phyloP scores from a whole-genome alignment of 2,113 vertebrate genomes.

The Thamnaconus septentrionalis region DNA sequence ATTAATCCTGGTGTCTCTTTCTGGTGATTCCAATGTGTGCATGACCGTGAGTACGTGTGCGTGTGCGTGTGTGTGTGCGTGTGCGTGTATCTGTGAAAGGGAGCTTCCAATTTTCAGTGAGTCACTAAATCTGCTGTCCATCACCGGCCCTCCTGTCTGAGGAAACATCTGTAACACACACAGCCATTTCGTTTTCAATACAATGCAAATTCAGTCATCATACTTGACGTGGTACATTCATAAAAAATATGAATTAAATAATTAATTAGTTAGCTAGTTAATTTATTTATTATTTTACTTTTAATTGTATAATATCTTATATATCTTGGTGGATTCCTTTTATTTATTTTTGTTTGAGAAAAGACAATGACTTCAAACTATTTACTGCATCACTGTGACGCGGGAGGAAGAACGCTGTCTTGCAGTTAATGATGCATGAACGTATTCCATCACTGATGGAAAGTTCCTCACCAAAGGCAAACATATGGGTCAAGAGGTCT shows the following conservation, averaged over 20 bases:
- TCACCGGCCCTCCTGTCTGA: no score
- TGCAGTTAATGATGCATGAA: conserved; percentile 71
- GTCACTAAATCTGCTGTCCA: no score
- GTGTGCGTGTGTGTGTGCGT: conserved; percentile 6
- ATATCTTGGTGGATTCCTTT: no score
- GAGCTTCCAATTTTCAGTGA: neutral
- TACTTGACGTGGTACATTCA: no score
- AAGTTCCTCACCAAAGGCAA: conserved; percentile 59
- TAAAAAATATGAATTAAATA: no score
- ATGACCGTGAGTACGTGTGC: neutral
- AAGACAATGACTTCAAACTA: no score
- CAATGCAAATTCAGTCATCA: no score
- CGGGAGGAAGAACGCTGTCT: conserved; percentile 49
- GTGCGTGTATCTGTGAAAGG: neutral
- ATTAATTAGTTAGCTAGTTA: no score
- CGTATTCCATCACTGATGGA: conserved; percentile 71
- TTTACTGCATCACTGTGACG: no score
- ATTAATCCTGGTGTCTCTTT: conserved; percentile 24
- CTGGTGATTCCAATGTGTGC: conserved; percentile 18
- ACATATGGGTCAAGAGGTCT: conserved; percentile 15
- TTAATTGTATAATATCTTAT: no score
- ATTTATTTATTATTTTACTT: no score
- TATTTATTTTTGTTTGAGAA: no score
- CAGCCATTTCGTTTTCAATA: neutral
- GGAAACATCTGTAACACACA: conserved; percentile 20